Base-by-base conservation (phyloP, 2,888 invertebrate species). In the Drosophila algonquin region DNA sequence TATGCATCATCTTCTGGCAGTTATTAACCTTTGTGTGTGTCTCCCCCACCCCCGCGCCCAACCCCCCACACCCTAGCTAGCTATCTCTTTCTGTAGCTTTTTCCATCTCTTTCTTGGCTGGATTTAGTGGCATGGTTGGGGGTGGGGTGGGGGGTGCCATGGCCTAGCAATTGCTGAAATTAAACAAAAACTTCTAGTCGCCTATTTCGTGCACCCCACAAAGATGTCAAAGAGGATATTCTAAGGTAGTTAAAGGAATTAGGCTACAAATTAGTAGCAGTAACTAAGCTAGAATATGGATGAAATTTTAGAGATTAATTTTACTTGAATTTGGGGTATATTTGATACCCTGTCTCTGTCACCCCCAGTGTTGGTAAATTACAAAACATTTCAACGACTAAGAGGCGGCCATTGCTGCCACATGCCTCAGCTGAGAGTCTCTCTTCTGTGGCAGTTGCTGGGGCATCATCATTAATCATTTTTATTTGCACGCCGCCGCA, bases 381-480 rank as follows among this genome's bases (percentile, higher is more conserved):
- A 74, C 72, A 68, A 56, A 72, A 53, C 60, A 64, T 70, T 76
- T 73, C 55, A 53, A 48, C 12, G 57, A 59, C 47, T 44, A 64
- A 62, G 74, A 80, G 82, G 86, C 86, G 80, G 82, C 81, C 86
- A 86, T 83, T 86, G 67, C 79, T 62, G 68, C 68, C 55, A 75
- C 24, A 21, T 40, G 73, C 60, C 75, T 77, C 67, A 61, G 67
- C 32, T 75, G 77, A 61, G 21, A 21, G 21, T 14, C 40, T 40
- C 40, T 14, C 40, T 7, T 40, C 40, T 80, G 81, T 78, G 85
- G 85, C 83, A 79, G 61, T 76, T n/a, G n/a, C 76, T n/a, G n/a
- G 77, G 78, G 87, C 86, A 87, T 88, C 88, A 89, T 82, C 89
- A 89, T 89, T 89, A 89, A 90, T 90, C 90, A 89, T 89, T 89